A percentile compares a stretch with the other conserved stretches of the same genome.
Evolutionary conservation across 2,113 vertebrate species (phyloP).

Genomic region (Tautogolabrus adspersus): DNA sequence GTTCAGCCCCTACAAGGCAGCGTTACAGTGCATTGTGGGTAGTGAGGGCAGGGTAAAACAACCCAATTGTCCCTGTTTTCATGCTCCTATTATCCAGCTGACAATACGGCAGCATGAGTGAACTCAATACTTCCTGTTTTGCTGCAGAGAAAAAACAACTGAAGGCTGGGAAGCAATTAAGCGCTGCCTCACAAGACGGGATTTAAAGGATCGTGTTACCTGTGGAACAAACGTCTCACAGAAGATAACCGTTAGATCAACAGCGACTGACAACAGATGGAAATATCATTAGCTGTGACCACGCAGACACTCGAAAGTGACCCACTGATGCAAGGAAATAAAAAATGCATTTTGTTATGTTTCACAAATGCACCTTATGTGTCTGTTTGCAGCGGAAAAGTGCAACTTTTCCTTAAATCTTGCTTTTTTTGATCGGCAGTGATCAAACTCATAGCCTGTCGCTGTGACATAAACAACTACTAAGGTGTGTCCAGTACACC

Average conservation of each 20-base stretch:
- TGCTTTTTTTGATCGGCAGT: background rate
- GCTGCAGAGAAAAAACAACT: constrained; percentile 44
- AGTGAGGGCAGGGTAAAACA: constrained; percentile 48
- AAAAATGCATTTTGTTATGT: background rate
- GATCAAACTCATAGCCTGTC: background rate
- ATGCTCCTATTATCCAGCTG: constrained; percentile 42
- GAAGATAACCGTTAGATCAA: constrained; percentile 34
- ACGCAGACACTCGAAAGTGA: background rate
- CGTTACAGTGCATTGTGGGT: constrained; percentile 37
- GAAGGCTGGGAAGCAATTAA: constrained; percentile 66
- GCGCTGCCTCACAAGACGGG: constrained; percentile 52
- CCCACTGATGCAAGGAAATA: background rate
- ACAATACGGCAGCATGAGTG: constrained; percentile 52
- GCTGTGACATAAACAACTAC: background rate
- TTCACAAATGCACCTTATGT: constrained; percentile 10
- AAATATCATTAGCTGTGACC: constrained; percentile 1
- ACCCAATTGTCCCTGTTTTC: constrained; percentile 64
- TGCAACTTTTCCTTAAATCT: background rate
- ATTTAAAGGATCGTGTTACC: constrained; percentile 68
- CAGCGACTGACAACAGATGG: background rate
- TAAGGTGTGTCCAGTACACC: constrained; percentile 5
- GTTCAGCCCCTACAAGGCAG: constrained; percentile 26
- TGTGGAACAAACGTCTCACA: constrained; percentile 44
- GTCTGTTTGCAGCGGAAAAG: constrained; percentile 3
- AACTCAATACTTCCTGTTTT: constrained; percentile 68